Evolutionary conservation across 1,140 invertebrate species (phyloP), one percentile per base, ranked within the genome.

Genomic region (Ganaspis sp.): DNA sequence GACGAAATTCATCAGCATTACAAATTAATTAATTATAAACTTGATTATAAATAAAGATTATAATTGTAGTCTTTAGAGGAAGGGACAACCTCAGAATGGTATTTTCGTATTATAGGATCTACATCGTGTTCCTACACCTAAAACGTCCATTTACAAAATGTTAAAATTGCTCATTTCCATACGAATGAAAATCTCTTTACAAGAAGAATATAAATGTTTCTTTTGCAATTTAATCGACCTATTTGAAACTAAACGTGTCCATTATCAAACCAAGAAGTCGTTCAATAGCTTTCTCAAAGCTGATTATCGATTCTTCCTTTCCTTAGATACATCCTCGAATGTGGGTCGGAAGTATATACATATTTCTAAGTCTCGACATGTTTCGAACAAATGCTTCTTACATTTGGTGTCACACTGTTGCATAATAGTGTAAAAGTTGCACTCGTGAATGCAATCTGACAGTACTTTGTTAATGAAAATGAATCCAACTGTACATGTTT

Each of bases 281-380:
- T 58, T 58, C 9, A 58, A 29, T 58, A 15, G 23, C 23, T 29
- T 64, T 64, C 23, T 64, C 23, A 64, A 64, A 29, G 58, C 58
- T 34, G 11, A 29, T 12, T 29, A 64, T 64, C 21, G 58, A 64
- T 64, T 64, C 58, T 29, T 29, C 58, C 23, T 64, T 64, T 29
- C 54, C 54, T 26, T 15, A 64, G 21, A 64, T 29, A 34, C 45
- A 11, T 26, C 54, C 9, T 21, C 15, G 58, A 26, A 64, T 64
- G 58, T 64, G 26, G 23, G 58, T 64, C 58, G 58, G 58, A n/a
- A n/a, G n/a, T n/a, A n/a, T n/a, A n/a, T n/a, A 64, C 23, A 12
- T 64, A 64, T 64, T 64, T 64, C 26, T n/a, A 29, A 64, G 58
- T 26, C 58, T 34, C 5, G 6, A 6, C 21, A 29, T 29, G 9